Conservation (phyloP, 2,113 vertebrate genomes). For the Lutjanus erythropterus region DNA sequence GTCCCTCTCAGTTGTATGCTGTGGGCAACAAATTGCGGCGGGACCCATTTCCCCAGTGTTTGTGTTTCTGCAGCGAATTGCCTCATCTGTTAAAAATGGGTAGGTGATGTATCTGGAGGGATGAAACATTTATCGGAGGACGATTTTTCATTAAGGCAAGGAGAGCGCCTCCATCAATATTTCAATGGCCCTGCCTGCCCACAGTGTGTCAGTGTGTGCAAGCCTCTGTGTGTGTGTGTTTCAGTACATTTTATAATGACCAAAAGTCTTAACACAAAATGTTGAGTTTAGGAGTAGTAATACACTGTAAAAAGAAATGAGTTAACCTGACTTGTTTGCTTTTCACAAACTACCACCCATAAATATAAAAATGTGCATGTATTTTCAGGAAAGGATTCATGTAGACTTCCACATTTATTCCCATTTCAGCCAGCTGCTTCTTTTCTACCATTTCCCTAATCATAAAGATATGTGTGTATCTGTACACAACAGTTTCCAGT, state of each 20-base stretch:
- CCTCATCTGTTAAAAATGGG: conserved; percentile 79
- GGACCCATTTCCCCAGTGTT: conserved; percentile 52
- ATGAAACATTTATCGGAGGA: conserved; percentile 88
- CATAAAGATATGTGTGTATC: not conserved
- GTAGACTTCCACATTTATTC: not conserved
- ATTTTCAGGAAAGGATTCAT: not conserved
- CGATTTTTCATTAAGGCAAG: conserved; percentile 86
- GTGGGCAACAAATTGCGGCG: conserved; percentile 50
- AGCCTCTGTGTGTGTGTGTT: conserved; percentile 21
- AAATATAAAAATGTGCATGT: not conserved
- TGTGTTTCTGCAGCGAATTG: conserved; percentile 71
- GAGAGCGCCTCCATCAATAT: conserved; percentile 89
- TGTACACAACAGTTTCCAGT: not conserved
- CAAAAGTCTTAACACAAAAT: not conserved
- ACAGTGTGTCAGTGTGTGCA: conserved; percentile 38
- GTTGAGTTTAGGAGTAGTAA: not conserved
- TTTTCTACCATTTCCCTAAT: not conserved
- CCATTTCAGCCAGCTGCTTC: not conserved
- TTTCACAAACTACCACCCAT: not conserved
- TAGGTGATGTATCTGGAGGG: conserved; percentile 83
- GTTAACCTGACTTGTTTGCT: not conserved
- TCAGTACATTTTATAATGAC: conserved; percentile 26
- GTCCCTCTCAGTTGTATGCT: conserved; percentile 13
- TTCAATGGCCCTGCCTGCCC: conserved; percentile 79
- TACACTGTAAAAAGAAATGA: not conserved